Evolutionary conservation across 1,140 invertebrate species (phyloP).

Genomic region (Ctenoplectra terminalis): DNA sequence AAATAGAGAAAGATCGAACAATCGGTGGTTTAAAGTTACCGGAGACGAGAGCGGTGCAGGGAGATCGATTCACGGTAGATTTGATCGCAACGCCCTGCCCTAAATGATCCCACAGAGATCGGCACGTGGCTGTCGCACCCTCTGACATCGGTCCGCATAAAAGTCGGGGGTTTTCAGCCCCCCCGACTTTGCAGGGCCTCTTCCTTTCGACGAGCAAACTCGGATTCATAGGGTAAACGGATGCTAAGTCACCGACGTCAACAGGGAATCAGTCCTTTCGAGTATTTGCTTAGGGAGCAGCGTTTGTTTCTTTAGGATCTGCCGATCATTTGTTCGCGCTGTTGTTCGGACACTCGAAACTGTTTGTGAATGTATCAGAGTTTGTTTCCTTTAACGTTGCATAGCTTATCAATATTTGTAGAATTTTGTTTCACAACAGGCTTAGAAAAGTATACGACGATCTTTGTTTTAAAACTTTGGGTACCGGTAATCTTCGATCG

Average conservation of each 20-base stretch:
- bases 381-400: too few relatives aligned
- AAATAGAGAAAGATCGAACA: neutral
- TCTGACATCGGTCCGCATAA: conserved; percentile 54
- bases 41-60: conserved; percentile 1
- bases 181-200: neutral
- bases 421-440: too few relatives aligned
- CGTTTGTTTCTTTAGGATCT: conserved; percentile 68
- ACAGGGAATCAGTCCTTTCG: conserved; percentile 60
- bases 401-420: too few relatives aligned
- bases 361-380: conserved; percentile 46
- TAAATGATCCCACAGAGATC: conserved; percentile 79
- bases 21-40: conserved; percentile 40
- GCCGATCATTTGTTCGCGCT: conserved; percentile 38
- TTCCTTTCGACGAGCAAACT: conserved; percentile 30
- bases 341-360: conserved; percentile 2
- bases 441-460: too few relatives aligned
- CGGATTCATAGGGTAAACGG: conserved; percentile 59
- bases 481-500: too few relatives aligned
- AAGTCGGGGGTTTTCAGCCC: conserved; percentile 54
- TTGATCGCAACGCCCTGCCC: conserved; percentile 67
- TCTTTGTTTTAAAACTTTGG: too few relatives aligned
- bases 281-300: conserved; percentile 67
- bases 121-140: conserved; percentile 78
- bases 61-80: conserved; percentile 69
- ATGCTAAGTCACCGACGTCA: conserved; percentile 69